phyloP scores from a whole-genome alignment of 2,797 vertebrate species.

The Phalloptychus januarius region DNA sequence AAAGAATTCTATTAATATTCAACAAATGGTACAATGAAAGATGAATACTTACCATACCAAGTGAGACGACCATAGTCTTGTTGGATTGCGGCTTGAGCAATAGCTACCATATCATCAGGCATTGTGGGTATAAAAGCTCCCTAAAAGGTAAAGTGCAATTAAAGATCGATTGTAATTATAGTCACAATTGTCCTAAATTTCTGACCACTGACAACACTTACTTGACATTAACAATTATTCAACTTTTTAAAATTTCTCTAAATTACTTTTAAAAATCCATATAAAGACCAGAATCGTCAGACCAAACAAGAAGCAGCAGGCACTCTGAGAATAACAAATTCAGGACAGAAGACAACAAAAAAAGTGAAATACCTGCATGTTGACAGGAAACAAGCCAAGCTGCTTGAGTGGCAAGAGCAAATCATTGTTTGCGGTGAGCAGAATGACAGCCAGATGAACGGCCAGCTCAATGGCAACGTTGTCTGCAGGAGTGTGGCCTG shows the following conservation, averaged over 20 bases:
- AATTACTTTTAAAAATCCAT: not conserved
- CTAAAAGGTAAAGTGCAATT: constrained; percentile 59
- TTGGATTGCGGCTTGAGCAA: constrained; percentile 61
- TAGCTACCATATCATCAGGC: constrained; percentile 85
- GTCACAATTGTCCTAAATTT: not conserved
- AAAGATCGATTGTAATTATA: not conserved
- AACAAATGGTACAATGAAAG: not conserved
- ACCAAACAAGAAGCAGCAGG: not conserved
- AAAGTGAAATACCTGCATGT: constrained; percentile 83
- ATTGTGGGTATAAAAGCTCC: constrained; percentile 87
- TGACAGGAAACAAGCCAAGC: constrained; percentile 77
- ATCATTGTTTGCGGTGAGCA: constrained; percentile 70
- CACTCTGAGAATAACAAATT: not conserved
- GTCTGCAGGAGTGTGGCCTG: constrained; percentile 3
- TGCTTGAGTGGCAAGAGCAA: constrained; percentile 80
- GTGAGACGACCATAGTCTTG: fast-evolving
- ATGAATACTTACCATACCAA: constrained; percentile 87
- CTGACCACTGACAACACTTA: not conserved
- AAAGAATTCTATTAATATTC: not conserved
- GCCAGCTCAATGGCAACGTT: constrained; percentile 70
- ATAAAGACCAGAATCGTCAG: not conserved
- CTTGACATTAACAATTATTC: not conserved
- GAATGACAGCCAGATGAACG: constrained; percentile 74
- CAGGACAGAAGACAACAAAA: not conserved
- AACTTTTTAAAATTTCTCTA: not conserved